Evolutionary conservation across 2,888 invertebrate species (phyloP).

Genomic region (Tachystola acroxantha): DNA sequence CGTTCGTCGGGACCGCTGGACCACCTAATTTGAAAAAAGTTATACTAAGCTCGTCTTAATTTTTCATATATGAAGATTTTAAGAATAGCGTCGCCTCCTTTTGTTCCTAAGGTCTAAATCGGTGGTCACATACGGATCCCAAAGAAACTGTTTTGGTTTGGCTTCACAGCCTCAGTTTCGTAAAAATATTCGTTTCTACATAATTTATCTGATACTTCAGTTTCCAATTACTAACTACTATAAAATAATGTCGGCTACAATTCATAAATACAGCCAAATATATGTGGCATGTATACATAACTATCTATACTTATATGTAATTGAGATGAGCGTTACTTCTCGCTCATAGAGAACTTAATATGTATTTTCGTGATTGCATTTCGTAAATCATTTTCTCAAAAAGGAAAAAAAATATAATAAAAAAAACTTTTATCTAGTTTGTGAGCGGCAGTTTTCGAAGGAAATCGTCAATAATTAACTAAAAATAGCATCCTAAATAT

Average conservation of each 20-base stretch:
- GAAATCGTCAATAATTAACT: constrained; percentile 26
- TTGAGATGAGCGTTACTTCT: constrained; percentile 17
- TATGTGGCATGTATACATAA: constrained; percentile 11
- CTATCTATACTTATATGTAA: constrained; percentile 12
- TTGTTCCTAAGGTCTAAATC: constrained; percentile 3
- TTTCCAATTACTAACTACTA: constrained; percentile 32
- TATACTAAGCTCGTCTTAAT: constrained; percentile 11
- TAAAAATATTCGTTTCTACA: constrained; percentile 49
- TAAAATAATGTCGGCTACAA: constrained; percentile 28
- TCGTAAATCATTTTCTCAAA: background rate
- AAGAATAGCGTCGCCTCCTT: background rate
- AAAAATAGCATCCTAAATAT: constrained; percentile 34
- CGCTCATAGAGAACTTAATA: constrained; percentile 6
- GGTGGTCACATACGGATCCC: constrained; percentile 33
- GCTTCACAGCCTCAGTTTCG: constrained; percentile 63
- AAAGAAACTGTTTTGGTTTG: constrained; percentile 55
- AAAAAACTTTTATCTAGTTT: constrained; percentile 34
- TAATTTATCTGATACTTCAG: constrained; percentile 43
- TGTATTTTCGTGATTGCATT: constrained; percentile 4
- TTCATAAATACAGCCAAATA: constrained; percentile 22
- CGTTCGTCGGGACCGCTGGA: constrained; percentile 41
- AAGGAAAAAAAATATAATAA: constrained; percentile 13
- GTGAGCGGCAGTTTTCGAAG: constrained; percentile 33
- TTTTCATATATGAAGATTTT: constrained; percentile 11
- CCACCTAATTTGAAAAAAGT: constrained; percentile 15